Conservation (phyloP, 2,888 invertebrate genomes). For the Dicyrtoma fusca region DNA sequence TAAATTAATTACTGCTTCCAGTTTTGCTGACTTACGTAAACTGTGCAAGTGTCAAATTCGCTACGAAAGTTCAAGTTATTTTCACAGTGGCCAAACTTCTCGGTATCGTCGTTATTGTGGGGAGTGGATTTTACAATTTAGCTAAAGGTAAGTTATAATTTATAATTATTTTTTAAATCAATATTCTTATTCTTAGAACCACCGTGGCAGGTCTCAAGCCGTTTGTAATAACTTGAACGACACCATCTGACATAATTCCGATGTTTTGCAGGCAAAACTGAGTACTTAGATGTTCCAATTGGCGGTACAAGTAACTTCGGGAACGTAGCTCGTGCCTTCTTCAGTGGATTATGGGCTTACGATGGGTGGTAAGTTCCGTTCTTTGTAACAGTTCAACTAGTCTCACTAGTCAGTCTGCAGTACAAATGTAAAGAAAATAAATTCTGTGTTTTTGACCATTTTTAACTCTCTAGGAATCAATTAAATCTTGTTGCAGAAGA, state of each 20-base stretch:
- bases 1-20: constrained; percentile 60
- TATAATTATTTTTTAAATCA: background rate
- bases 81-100: constrained; percentile 77
- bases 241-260: too few relatives aligned
- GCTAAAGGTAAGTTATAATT: constrained; percentile 62
- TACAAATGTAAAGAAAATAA: too few relatives aligned
- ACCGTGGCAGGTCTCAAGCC: too few relatives aligned
- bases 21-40: constrained; percentile 78
- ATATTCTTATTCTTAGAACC: constrained; percentile 8
- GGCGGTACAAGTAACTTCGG: constrained; percentile 71
- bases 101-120: constrained; percentile 75
- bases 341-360: constrained; percentile 83
- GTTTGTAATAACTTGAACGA: background rate
- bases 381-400: too few relatives aligned
- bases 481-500: constrained; percentile 66
- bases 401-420: too few relatives aligned
- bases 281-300: constrained; percentile 69
- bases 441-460: too few relatives aligned
- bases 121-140: constrained; percentile 73
- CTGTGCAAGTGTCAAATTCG: constrained; percentile 74
- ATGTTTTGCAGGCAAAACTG: constrained; percentile 66
- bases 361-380: constrained; percentile 78
- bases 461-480: constrained; percentile 62
- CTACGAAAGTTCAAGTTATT: constrained; percentile 77
- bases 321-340: constrained; percentile 75